These are phyloP conservation scores for Tragelaphus buxtoni DNA, from an alignment of 2,113 vertebrate genomes.

Conservation along the genomic window DNA sequence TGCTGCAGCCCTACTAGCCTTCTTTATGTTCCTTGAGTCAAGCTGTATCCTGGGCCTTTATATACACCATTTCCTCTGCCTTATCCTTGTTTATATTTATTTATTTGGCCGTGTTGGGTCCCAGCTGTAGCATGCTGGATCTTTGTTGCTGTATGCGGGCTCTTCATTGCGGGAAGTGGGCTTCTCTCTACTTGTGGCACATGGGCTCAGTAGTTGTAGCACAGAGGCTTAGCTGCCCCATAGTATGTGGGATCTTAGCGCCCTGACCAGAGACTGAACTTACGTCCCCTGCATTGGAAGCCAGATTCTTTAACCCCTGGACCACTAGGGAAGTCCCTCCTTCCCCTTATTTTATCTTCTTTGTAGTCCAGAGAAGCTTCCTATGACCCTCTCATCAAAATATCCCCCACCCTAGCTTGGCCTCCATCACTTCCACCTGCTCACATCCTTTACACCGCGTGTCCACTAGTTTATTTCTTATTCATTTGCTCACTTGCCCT, in stretches of 20 bases:
- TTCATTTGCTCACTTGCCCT: neutral
- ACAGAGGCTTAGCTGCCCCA: neutral
- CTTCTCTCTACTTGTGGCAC: neutral
- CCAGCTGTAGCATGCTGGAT: neutral
- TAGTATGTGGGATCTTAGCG: neutral
- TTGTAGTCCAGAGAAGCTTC: neutral
- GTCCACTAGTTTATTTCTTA: neutral
- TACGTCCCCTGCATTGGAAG: neutral
- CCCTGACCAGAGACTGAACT: neutral
- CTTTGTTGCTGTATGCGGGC: neutral
- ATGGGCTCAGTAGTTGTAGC: neutral
- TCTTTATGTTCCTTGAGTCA: neutral
- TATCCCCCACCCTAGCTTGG: neutral
- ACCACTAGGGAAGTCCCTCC: neutral
- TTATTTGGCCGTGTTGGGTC: neutral
- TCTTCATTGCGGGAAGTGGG: neutral
- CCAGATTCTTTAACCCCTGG: neutral
- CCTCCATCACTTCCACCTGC: neutral
- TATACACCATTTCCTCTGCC: neutral
- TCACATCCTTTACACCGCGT: neutral
- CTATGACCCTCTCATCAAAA: neutral
- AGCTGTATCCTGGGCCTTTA: neutral
- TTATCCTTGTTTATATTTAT: neutral
- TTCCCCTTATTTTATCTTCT: neutral
- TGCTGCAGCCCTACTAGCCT: neutral